Percentiles rank a stretch among this genome's conserved stretches.
phyloP scores from a whole-genome alignment of 1,140 invertebrate genomes.

The Pemphigus obesinymphae region DNA sequence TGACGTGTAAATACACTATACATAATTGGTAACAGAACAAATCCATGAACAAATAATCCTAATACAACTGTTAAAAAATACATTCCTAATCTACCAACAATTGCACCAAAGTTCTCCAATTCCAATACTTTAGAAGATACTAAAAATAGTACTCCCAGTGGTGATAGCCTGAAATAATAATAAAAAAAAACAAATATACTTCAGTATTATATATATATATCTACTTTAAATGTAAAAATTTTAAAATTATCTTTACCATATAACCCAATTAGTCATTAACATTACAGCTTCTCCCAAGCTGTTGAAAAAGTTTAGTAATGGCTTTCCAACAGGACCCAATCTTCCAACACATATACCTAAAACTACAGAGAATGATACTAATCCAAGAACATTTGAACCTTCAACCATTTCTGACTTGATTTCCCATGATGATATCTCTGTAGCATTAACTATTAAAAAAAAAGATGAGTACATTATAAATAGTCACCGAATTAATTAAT shows the following conservation, averaged over 20 bases:
- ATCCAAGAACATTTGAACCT: slow-evolving; percentile 65
- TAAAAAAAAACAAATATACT: not conserved
- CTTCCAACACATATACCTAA: slow-evolving; percentile 64
- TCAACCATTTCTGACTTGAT: slow-evolving; percentile 54
- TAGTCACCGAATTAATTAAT: no score
- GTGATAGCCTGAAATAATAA: slow-evolving; percentile 81
- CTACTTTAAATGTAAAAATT: not conserved
- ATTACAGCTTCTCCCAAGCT: slow-evolving; percentile 64
- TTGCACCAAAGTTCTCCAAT: slow-evolving; percentile 67
- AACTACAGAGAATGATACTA: slow-evolving; percentile 64
- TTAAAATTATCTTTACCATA: slow-evolving; percentile 53
- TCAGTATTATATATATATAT: not conserved
- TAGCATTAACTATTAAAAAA: not conserved
- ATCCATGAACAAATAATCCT: slow-evolving; percentile 84
- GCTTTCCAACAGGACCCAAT: slow-evolving; percentile 59
- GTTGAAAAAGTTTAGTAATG: slow-evolving; percentile 61
- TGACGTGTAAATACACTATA: slow-evolving; percentile 73
- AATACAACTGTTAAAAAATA: slow-evolving; percentile 87
- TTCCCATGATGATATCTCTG: slow-evolving; percentile 51
- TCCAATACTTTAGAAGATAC: slow-evolving; percentile 73
- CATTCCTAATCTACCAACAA: slow-evolving; percentile 74
- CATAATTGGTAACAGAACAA: slow-evolving; percentile 77
- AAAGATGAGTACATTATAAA: no score
- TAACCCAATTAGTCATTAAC: slow-evolving; percentile 68
- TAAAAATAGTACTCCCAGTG: slow-evolving; percentile 75